phyloP scores from a whole-genome alignment of 2,113 vertebrate genomes.

The Eleginops maclovinus region DNA sequence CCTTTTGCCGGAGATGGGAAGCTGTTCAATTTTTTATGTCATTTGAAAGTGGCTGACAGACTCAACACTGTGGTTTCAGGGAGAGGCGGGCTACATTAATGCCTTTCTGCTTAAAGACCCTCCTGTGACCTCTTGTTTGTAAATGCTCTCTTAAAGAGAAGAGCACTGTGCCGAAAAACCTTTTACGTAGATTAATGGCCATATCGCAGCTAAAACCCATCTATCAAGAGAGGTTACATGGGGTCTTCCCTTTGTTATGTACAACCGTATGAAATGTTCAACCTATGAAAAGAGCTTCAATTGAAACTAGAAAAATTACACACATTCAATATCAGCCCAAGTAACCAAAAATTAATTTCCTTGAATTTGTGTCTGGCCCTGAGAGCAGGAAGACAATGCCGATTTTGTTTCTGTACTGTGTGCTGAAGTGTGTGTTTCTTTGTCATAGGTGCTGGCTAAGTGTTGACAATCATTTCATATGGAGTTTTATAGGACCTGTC shows the following conservation, averaged over 20 bases:
- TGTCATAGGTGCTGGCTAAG: conserved; percentile 94
- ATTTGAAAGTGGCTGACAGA: conserved; percentile 87
- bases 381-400: neutral
- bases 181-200: conserved; percentile 84
- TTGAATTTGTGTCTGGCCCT: conserved; percentile 1
- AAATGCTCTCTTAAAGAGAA: conserved; percentile 83
- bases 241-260: conserved; percentile 42
- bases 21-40: conserved; percentile 81
- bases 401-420: conserved; percentile 1
- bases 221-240: conserved; percentile 39
- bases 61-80: conserved; percentile 86
- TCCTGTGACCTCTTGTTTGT: conserved; percentile 84
- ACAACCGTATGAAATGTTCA: conserved; percentile 23
- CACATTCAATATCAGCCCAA: conserved; percentile 2
- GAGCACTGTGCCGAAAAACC: conserved; percentile 78
- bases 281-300: neutral
- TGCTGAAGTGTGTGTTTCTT: conserved; percentile 59
- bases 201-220: conserved; percentile 62
- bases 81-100: conserved; percentile 83
- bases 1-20: conserved; percentile 60
- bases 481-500: conserved; percentile 99
- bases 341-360: neutral
- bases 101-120: conserved; percentile 85
- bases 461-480: conserved; percentile 99
- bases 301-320: conserved; percentile 46